These are phyloP conservation scores for Abrostola tripartita DNA, from an alignment of 2,888 invertebrate genomes.

Conservation along the genomic window DNA sequence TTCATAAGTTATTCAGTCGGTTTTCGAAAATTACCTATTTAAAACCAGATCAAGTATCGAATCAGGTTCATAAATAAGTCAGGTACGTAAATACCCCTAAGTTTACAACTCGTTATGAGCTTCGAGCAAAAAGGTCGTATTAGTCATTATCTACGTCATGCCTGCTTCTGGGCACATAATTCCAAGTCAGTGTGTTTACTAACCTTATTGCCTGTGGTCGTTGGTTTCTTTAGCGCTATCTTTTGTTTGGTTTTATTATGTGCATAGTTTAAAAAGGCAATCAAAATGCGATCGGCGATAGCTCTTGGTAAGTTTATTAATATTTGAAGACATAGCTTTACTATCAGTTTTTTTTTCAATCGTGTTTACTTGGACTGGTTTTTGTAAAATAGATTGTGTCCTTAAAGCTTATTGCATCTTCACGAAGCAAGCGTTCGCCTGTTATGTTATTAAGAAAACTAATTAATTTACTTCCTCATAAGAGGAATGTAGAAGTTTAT, in stretches of 20 bases:
- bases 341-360: neutral
- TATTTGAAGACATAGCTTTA: neutral
- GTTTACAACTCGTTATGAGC: slow-evolving; percentile 33
- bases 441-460: no score
- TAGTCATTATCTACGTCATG: slow-evolving; percentile 32
- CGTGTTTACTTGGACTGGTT: neutral
- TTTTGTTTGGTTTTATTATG: slow-evolving; percentile 33
- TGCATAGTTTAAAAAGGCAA: slow-evolving; percentile 22
- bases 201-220: slow-evolving; percentile 31
- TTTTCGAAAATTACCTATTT: slow-evolving; percentile 7
- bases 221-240: slow-evolving; percentile 2
- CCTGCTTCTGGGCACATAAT: slow-evolving; percentile 13
- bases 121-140: slow-evolving; percentile 38
- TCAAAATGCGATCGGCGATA: slow-evolving; percentile 38
- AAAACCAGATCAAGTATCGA: slow-evolving; percentile 9
- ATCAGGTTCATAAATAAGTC: slow-evolving; percentile 11
- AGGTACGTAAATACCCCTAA: slow-evolving; percentile 31
- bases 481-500: no score
- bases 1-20: neutral
- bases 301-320: slow-evolving; percentile 45
- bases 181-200: slow-evolving; percentile 41
- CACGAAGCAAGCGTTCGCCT: no score
- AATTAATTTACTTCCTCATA: no score
- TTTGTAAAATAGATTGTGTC: neutral
- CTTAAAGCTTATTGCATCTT: neutral